These are phyloP conservation scores for Prosopocoilus inquinatus DNA, from an alignment of 2,888 invertebrate species.

Conservation along the genomic window DNA sequence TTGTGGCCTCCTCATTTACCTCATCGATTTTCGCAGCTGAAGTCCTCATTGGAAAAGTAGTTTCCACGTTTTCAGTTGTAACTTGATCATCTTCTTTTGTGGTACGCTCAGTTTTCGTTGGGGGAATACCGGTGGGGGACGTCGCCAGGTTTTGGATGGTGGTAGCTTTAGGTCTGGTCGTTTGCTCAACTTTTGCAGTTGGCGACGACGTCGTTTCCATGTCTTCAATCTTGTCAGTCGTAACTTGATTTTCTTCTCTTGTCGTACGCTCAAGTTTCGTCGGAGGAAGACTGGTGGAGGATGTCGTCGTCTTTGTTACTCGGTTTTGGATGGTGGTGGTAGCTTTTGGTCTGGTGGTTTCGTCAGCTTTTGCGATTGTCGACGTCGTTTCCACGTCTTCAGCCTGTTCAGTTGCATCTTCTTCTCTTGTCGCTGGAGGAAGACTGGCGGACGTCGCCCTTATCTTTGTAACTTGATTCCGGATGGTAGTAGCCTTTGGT, in stretches of 20 bases:
- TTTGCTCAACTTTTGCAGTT: not conserved
- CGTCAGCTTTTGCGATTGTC: slow-evolving; percentile 2
- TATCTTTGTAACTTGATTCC: too few species aligned
- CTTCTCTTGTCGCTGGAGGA: not conserved
- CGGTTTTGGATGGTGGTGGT: too few species aligned
- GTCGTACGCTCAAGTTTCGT: not conserved
- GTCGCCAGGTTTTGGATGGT: too few species aligned
- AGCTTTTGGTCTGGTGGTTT: too few species aligned
- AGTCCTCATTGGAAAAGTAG: too few species aligned
- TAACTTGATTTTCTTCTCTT: not conserved
- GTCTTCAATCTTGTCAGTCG: slow-evolving; percentile 3
- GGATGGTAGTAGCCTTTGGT: too few species aligned
- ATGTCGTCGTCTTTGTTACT: not conserved
- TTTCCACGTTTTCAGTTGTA: not conserved
- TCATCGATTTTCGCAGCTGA: too few species aligned
- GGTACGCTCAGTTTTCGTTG: not conserved
- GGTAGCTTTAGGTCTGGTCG: too few species aligned
- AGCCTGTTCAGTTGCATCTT: not conserved
- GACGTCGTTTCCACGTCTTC: slow-evolving; percentile 8
- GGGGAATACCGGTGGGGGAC: not conserved
- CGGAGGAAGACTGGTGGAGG: not conserved
- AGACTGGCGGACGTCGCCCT: too few species aligned
- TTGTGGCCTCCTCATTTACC: too few species aligned
- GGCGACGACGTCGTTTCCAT: slow-evolving; percentile 10
- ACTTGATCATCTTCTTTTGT: not conserved